phyloP scores from a whole-genome alignment of 2,888 invertebrate species.

The Ochlodes sylvanus region DNA sequence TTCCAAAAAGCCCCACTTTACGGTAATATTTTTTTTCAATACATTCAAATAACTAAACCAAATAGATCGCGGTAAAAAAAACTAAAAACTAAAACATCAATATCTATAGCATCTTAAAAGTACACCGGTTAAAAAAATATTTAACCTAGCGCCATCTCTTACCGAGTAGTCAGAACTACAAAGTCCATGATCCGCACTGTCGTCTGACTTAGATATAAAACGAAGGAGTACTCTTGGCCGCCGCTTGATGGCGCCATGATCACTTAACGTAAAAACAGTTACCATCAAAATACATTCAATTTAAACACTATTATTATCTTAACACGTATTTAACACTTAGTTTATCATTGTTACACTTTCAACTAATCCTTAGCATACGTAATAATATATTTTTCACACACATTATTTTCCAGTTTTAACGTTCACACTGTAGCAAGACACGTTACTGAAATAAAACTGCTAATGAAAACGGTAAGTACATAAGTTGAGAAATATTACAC shows the following conservation, averaged over 20 bases:
- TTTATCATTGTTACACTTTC: constrained; percentile 20
- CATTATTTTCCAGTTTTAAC: constrained; percentile 13
- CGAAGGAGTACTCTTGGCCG: constrained; percentile 81
- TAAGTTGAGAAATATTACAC: constrained; percentile 28
- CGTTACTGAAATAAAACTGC: constrained; percentile 16
- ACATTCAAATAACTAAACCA: no score
- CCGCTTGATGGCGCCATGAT: constrained; percentile 85
- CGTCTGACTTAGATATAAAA: constrained; percentile 66
- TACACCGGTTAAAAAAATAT: no score
- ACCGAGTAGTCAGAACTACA: constrained; percentile 74
- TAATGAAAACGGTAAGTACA: constrained; percentile 15
- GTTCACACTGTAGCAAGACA: constrained; percentile 14
- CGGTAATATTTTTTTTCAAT: no score
- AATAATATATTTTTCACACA: constrained; percentile 21
- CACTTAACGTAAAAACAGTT: constrained; percentile 87
- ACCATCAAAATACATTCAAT: constrained; percentile 86
- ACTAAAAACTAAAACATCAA: no score
- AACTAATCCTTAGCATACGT: constrained; percentile 10
- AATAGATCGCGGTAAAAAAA: no score
- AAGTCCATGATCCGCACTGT: constrained; percentile 50
- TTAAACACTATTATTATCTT: constrained; percentile 44
- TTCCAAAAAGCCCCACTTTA: no score
- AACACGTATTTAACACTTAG: constrained; percentile 4
- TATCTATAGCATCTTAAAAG: no score
- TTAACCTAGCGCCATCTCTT: constrained; percentile 82